Percentiles rank a stretch among this genome's conserved stretches.
These are phyloP conservation scores for Solea solea DNA, from an alignment of 2,113 vertebrate species.

Conservation along the genomic window DNA sequence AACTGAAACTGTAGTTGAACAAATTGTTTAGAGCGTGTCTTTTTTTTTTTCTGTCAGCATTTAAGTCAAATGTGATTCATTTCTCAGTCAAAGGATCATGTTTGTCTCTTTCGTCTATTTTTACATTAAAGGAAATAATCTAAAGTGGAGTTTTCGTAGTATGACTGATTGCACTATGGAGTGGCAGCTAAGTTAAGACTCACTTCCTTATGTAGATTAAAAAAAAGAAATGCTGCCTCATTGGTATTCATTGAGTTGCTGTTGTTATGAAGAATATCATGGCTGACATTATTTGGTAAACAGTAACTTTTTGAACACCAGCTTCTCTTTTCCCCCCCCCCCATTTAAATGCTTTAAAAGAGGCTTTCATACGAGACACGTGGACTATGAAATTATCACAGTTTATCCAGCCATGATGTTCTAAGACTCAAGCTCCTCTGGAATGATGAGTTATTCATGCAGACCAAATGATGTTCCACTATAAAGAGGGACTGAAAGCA, in stretches of 20 bases:
- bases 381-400: conserved; percentile 58
- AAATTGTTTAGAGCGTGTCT: conserved; percentile 26
- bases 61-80: conserved; percentile 44
- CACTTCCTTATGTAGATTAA: conserved; percentile 46
- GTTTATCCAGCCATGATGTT: conserved; percentile 44
- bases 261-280: conserved; percentile 56
- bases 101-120: conserved; percentile 27
- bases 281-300: conserved; percentile 70
- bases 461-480: conserved; percentile 66
- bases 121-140: conserved; percentile 43
- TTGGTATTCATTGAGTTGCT: conserved; percentile 68
- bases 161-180: conserved; percentile 46
- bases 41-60: conserved; percentile 27
- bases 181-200: conserved; percentile 42
- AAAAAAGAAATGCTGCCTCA: conserved; percentile 61
- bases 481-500: conserved; percentile 56
- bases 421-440: conserved; percentile 55
- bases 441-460: conserved; percentile 77
- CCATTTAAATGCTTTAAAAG: conserved; percentile 50
- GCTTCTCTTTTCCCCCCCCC: conserved; percentile 15
- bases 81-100: conserved; percentile 37
- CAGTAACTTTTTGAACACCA: conserved; percentile 27
- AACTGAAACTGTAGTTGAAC: conserved; percentile 22
- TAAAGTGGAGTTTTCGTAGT: conserved; percentile 19
- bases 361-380: conserved; percentile 52